Percentiles rank a stretch among this genome's conserved stretches.
phyloP scores from a whole-genome alignment of 2,888 invertebrate species.

The Agriopis aurantiaria region DNA sequence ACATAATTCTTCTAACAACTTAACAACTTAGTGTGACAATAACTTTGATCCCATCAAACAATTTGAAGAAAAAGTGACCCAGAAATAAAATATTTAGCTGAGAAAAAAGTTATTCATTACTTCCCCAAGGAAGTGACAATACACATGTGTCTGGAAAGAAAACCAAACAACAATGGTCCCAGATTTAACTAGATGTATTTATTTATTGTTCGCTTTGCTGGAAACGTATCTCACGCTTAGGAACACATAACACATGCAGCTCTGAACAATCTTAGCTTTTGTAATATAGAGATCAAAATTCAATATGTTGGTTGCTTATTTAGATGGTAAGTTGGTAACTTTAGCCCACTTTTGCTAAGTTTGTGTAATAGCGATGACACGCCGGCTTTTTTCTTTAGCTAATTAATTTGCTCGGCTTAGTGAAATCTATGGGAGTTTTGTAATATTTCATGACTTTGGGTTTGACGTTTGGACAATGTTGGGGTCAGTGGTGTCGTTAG shows the following conservation, averaged over 20 bases:
- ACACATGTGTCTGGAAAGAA: slow-evolving; percentile 55
- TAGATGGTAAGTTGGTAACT: slow-evolving; percentile 39
- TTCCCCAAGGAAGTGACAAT: slow-evolving; percentile 54
- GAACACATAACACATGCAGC: background rate
- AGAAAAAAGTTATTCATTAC: slow-evolving; percentile 39
- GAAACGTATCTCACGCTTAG: slow-evolving; percentile 15
- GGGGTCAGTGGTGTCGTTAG: slow-evolving; percentile 8
- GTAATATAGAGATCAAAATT: slow-evolving; percentile 19
- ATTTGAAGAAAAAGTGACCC: slow-evolving; percentile 41
- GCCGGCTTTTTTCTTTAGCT: slow-evolving; percentile 63
- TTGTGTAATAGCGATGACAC: slow-evolving; percentile 67
- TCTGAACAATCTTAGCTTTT: slow-evolving; percentile 5
- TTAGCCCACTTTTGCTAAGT: slow-evolving; percentile 65
- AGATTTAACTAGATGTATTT: slow-evolving; percentile 53
- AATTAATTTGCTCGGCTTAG: slow-evolving; percentile 74
- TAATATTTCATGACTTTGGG: slow-evolving; percentile 33
- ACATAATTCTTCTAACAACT: slow-evolving; percentile 10
- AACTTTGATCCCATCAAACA: slow-evolving; percentile 5
- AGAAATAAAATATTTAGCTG: slow-evolving; percentile 35
- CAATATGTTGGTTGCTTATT: slow-evolving; percentile 28
- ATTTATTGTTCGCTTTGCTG: slow-evolving; percentile 59
- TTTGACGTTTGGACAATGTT: slow-evolving; percentile 24
- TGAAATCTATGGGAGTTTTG: slow-evolving; percentile 64
- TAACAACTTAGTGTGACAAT: background rate
- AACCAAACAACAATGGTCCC: slow-evolving; percentile 51